Evolutionary conservation across 2,113 vertebrate species (phyloP), one percentile per base, ranked within the genome.

Genomic region (Gorsachius goisagi): DNA sequence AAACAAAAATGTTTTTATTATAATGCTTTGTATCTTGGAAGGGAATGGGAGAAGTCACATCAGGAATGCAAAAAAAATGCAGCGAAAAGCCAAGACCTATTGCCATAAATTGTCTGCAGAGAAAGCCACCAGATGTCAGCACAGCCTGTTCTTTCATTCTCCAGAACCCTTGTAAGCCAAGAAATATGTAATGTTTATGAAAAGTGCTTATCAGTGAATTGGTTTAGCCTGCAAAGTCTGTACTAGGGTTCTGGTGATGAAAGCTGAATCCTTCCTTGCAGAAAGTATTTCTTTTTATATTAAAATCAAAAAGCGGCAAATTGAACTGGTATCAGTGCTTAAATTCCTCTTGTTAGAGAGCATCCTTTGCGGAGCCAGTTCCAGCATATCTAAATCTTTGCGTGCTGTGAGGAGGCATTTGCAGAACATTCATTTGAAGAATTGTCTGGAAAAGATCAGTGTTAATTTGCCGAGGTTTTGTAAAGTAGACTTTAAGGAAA

Each of bases 41-140:
- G 23, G 41, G 92, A 90, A 69, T 0, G 12, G 69, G 60, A 79
- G 33, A 76, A 75, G 27, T 81, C 81, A n/a, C 17, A 49, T 44
- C 2, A 14, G 35, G 44, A 62, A 56, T 49, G 30, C 1, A 27
- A 63, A 62, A 58, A 53, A 68, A 30, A 3, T 0, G 35, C 56
- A 78, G 23, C 0, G 8, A 64, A 78, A 91, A 88, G 58, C 49
- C 30, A 68, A 78, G 66, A 72, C 45, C 58, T 85, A 9, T n/a
- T 78, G 73, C 66, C 66, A 41, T 41, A 23, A 92, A 37, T 21
- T 49, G 30, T 76, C 62, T 93, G 74, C 67, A 60, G 64, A 37
- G 14, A 74, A 85, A 90, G 82, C 97, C 98, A 98, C 93, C 96
- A 98, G 98, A 92, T 98, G 98, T 98, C 98, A 98, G 97, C 96